A percentile compares a stretch with the other conserved stretches of the same genome.
Conservation (phyloP, 2,113 vertebrate species). For the Oreochromis tanganicae region DNA sequence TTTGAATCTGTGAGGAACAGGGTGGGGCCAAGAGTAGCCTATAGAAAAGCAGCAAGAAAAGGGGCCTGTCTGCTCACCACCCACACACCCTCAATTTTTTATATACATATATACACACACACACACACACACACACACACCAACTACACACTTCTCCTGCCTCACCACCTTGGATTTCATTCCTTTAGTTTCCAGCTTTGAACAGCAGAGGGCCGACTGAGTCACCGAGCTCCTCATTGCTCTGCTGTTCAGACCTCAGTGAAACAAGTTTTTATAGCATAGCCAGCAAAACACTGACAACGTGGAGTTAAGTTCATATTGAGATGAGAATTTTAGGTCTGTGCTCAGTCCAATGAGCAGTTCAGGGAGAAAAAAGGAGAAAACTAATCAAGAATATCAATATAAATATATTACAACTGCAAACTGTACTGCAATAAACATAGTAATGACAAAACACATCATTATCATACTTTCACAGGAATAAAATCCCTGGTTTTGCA, state of each 20-base stretch:
- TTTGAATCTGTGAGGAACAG: constrained; percentile 41
- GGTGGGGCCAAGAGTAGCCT: constrained; percentile 42
- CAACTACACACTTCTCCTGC: not conserved
- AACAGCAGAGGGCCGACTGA: constrained; percentile 55
- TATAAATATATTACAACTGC: not conserved
- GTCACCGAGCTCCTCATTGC: not conserved
- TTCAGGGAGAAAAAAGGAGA: not conserved
- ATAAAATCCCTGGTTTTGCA: not conserved
- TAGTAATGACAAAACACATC: not conserved
- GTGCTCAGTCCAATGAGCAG: not conserved
- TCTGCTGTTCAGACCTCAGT: not conserved
- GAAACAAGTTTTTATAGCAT: not conserved
- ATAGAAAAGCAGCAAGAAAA: constrained; percentile 19
- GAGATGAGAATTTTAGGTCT: not conserved
- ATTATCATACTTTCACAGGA: not conserved
- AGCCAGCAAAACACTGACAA: not conserved
- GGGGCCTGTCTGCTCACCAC: constrained; percentile 39
- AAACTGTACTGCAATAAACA: not conserved
- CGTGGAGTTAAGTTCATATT: not conserved
- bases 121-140: not conserved
- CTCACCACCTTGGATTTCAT: not conserved
- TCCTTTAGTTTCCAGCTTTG: not conserved
- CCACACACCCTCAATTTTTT: not conserved
- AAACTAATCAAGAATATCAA: not conserved
- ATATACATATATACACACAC: not conserved